phyloP scores from a whole-genome alignment of 92 coral and sea anemone species.

The Meandrina meandrites region DNA sequence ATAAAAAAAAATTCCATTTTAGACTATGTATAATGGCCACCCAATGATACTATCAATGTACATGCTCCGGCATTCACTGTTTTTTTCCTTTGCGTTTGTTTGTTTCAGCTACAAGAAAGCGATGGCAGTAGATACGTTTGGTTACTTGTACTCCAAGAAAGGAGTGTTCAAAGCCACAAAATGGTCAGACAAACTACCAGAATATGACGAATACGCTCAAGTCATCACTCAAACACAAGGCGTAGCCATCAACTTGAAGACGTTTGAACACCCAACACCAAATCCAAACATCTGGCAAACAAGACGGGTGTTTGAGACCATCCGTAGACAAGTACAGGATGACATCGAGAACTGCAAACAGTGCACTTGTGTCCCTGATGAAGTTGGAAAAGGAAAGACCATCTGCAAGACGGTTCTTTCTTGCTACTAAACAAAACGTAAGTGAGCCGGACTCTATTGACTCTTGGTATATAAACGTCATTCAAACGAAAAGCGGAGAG shows the following conservation, averaged over 20 bases:
- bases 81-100: background rate
- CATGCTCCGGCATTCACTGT: too few species aligned
- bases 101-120: slow-evolving; percentile 44
- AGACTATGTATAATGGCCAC: too few species aligned
- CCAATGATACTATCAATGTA: too few species aligned
- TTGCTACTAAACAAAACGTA: slow-evolving; percentile 12
- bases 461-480: background rate
- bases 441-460: background rate
- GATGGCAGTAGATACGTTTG: slow-evolving; percentile 56
- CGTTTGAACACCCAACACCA: slow-evolving; percentile 32
- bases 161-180: slow-evolving; percentile 1
- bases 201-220: slow-evolving; percentile 58
- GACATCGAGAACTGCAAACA: slow-evolving; percentile 36
- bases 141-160: slow-evolving; percentile 32
- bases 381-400: slow-evolving; percentile 63
- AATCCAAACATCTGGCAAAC: background rate
- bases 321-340: slow-evolving; percentile 26
- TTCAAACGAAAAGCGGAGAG: background rate
- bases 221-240: slow-evolving; percentile 60
- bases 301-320: slow-evolving; percentile 12
- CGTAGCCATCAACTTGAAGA: slow-evolving; percentile 58
- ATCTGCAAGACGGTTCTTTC: slow-evolving; percentile 46
- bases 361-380: slow-evolving; percentile 54
- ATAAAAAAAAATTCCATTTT: too few species aligned
- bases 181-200: slow-evolving; percentile 29